Base-by-base conservation (phyloP, 2,797 vertebrate species). In the Pteropus rufus region DNA sequence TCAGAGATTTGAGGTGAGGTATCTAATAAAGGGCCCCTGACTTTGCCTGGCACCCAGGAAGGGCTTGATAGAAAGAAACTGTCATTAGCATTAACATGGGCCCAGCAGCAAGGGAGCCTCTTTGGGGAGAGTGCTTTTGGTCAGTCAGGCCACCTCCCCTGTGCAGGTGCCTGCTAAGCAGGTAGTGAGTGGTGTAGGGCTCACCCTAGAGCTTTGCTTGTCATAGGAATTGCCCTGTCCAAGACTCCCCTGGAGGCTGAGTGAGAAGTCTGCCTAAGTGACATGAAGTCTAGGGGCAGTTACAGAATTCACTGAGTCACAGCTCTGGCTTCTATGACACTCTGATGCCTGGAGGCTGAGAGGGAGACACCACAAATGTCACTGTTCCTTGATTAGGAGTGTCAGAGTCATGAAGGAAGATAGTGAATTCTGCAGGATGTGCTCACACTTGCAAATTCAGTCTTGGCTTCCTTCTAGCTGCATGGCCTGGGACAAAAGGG, bases 151-250 rank as follows among this genome's bases (percentile, higher is more conserved):
- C 56, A 36, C 34, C 7, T 29, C 54, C 26, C 62, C 69, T 23
- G 24, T 10, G 46, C 3, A 29, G 31, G 54, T 24, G 88, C 75
- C 46, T 34, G 26, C 26, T 14, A n/a, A 56, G 44, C 34, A 19
- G 34, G n/a, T 0, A 0, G 41, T 12, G 65, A 62, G 12, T 10
- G 21, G 14, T 3, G 15, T 21, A 7, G 2, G 21, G 10, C 41
- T 64, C 26, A 11, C 26, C 36, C 52, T 10, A 44, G n/a, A 58
- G 52, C 5, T 72, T 46, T 77, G 81, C 34, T 69, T 65, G 24
- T 58, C 12, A 14, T 2, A 3, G 18, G 41, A 44, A 26, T 2
- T 21, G 41, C 10, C 26, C 39, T 21, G 29, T 54, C 60, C 19
- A 52, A 44, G 24, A 46, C 56, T n/a, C 8, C 24, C 23, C 18